A percentile compares a stretch with the other conserved stretches of the same genome.
phyloP scores from a whole-genome alignment of 2,888 invertebrate genomes.

The Agonopterix arenella region DNA sequence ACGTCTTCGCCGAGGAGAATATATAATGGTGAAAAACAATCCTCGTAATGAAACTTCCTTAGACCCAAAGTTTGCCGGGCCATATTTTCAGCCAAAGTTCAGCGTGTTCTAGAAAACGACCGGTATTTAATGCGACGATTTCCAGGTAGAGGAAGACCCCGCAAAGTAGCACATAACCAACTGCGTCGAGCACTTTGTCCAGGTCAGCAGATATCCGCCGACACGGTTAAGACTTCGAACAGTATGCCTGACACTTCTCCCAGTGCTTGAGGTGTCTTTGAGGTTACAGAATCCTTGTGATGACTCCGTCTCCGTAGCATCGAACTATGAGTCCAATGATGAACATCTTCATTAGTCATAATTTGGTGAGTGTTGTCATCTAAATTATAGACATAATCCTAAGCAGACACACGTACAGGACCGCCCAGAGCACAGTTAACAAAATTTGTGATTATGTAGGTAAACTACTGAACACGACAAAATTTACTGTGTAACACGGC shows the following conservation, averaged over 20 bases:
- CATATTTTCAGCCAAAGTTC: conserved; percentile 15
- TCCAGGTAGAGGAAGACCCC: conserved; percentile 12
- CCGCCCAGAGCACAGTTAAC: too few relatives aligned
- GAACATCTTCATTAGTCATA: neutral
- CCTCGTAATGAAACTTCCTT: conserved; percentile 17
- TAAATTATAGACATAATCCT: neutral
- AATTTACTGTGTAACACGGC: conserved; percentile 12
- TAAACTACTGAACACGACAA: neutral
- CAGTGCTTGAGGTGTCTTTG: too few relatives aligned
- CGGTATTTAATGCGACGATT: conserved; percentile 16
- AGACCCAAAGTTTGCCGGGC: conserved; percentile 15
- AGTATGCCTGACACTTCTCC: too few relatives aligned
- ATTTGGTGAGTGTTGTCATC: neutral
- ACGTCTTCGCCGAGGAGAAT: conserved; percentile 11
- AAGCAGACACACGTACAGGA: neutral
- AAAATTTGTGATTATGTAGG: too few relatives aligned
- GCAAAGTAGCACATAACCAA: conserved; percentile 19
- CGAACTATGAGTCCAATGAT: neutral
- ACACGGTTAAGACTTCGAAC: neutral
- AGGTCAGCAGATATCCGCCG: conserved; percentile 5
- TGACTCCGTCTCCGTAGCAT: conserved; percentile 1
- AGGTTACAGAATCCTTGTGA: too few relatives aligned
- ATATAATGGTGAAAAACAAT: conserved; percentile 19
- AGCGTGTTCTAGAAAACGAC: conserved; percentile 14
- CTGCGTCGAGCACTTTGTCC: conserved; percentile 14